Evolutionary conservation across 2,113 vertebrate genomes (phyloP), one percentile per base, ranked within the genome.

Genomic region (Fukomys damarensis): DNA sequence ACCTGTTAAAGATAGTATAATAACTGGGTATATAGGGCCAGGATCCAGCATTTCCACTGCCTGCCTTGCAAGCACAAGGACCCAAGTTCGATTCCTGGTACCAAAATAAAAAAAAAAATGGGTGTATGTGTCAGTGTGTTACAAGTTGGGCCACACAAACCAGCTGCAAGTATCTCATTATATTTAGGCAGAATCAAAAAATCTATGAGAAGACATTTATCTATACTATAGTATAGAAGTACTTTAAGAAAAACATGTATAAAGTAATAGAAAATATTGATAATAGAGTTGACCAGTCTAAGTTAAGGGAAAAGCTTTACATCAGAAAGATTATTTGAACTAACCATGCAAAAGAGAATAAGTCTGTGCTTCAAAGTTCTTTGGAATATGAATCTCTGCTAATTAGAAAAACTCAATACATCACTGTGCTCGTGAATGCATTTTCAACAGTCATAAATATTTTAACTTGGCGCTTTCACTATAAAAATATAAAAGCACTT

Each of bases 401-500:
- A 93, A 95, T 58, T 58, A 74, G 28, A n/a, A 94, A 94, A 76
- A 10, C 1, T 54, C 59, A 77, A 1, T 65, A 56, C 54, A 52
- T 56, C 41, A 49, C 74, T 49, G 30, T 89, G 26, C 35, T 86
- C 77, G 63, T n/a, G 76, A 65, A 38, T 80, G 17, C 1, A 76
- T 66, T 76, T 28, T 72, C 30, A 85, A 90, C 1, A 81, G 81
- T 49, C 76, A 49, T 59, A 88, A 61, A 87, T 95, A 88, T 86
- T 92, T 94, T 84, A 85, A 76, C 12, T 77, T 79, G 59, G 30
- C 88, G 9, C 7, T 66, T 94, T 91, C 70, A 54, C 7, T 54
- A 66, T 91, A 86, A 91, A 93, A 82, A 79, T 79, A 88, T 11
- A 52, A 81, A 93, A 91, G 28, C 26, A 41, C 54, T 96, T 86